Evolutionary conservation across 2,888 invertebrate species (phyloP).

Genomic region (Acanthopleura granulata): DNA sequence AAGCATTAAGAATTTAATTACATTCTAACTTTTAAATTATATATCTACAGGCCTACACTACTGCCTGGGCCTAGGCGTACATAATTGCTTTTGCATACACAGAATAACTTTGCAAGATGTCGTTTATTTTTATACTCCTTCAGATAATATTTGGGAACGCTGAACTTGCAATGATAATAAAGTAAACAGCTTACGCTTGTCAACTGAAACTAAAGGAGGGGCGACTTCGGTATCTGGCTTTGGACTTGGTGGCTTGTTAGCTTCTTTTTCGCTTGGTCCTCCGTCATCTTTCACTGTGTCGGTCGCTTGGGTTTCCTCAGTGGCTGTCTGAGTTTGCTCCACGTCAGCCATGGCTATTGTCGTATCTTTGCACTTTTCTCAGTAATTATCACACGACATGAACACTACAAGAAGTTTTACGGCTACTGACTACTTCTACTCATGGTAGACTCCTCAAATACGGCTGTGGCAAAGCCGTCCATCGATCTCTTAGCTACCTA

Average conservation of each 20-base stretch:
- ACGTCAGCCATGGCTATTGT: constrained; percentile 34
- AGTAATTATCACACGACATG: no score
- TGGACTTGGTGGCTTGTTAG: constrained; percentile 62
- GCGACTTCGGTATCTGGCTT: constrained; percentile 65
- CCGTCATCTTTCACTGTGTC: constrained; percentile 30
- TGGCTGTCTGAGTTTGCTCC: constrained; percentile 27
- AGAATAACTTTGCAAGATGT: no score
- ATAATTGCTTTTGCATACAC: no score
- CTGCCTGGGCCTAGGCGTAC: no score
- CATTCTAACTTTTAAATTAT: no score
- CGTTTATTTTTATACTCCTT: no score
- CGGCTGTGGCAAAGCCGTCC: background rate
- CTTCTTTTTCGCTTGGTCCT: constrained; percentile 60
- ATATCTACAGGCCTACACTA: no score
- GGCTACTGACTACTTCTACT: background rate
- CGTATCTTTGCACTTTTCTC: no score
- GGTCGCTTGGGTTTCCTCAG: background rate
- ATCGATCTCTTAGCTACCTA: constrained; percentile 9
- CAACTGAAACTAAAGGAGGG: constrained; percentile 58
- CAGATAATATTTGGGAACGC: no score
- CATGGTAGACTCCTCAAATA: background rate
- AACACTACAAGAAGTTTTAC: background rate
- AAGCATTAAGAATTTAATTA: no score
- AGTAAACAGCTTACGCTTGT: constrained; percentile 48
- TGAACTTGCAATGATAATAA: background rate